Evolutionary conservation across 1,140 invertebrate genomes (phyloP), one percentile per base, ranked within the genome.

Genomic region (Eupristina koningsbergeri): DNA sequence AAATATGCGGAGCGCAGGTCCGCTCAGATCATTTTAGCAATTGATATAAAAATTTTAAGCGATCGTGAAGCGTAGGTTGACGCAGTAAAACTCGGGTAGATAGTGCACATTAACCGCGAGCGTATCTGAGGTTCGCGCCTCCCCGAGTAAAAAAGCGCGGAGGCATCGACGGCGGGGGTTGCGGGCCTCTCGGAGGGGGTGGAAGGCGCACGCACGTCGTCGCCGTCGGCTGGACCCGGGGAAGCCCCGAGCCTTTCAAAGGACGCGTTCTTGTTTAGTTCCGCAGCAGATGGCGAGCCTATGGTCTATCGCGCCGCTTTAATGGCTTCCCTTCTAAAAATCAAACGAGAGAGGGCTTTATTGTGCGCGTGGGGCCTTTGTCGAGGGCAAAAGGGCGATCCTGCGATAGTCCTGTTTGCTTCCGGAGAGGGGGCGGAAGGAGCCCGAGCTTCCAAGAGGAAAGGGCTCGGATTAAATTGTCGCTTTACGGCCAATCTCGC

Each of bases 281-380:
- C 87, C 87, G 86, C 86, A 86, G 88, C 90, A 91, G 90, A 89
- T 91, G 90, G 88, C 80, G 86, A 88, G 80, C 86, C 77, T 84
- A 7, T 7, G 47, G 47, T 7, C 29, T 74, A 36, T 78, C 86
- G 85, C 86, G 58, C 87, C 86, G 88, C 81, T 88, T 88, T 89
- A 90, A 90, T 89, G 86, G 88, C 86, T 88, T 88, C 83, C 86
- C 87, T 71, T 85, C 86, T 87, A 86, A 86, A 87, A 90, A 90
- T 89, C 86, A 87, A 88, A 88, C 85, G 86, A 87, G 86, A 87
- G 47, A 11, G 81, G 87, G 81, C 88, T 88, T 88, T 88, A 88
- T 87, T 86, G 86, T 79, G 81, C 85, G 81, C 83, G 87, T 86
- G 86, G 81, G 47, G 41, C n/a, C 19, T 41, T 45, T 45, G 22